phyloP scores from a whole-genome alignment of 2,113 vertebrate species.

The Hipposideros armiger region DNA sequence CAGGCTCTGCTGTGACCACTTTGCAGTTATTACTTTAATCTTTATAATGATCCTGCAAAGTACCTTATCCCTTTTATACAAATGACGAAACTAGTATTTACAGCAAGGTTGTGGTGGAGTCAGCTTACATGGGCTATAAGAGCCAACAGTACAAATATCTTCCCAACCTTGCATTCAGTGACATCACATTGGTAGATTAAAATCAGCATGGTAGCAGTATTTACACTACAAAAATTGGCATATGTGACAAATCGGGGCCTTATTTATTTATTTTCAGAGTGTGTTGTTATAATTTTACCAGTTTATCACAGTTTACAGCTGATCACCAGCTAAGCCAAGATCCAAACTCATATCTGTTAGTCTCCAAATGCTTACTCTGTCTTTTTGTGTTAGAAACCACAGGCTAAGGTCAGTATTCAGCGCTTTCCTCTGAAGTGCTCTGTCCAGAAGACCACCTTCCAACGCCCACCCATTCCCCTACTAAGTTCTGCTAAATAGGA shows the following conservation, averaged over 20 bases:
- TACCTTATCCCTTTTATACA: background rate
- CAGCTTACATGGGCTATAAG: background rate
- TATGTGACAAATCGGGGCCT: background rate
- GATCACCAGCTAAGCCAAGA: background rate
- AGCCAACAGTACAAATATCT: background rate
- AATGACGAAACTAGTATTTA: background rate
- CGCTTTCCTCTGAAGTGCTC: background rate
- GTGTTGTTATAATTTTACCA: background rate
- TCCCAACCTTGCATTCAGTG: background rate
- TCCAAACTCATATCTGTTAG: background rate
- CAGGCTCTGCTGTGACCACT: background rate
- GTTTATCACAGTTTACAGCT: background rate
- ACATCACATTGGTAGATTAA: background rate
- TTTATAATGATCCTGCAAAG: background rate
- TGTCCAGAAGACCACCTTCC: background rate
- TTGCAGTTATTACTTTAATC: conserved; percentile 22
- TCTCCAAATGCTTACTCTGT: background rate
- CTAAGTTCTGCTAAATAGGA: conserved; percentile 51
- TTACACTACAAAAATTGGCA: background rate
- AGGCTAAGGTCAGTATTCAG: background rate
- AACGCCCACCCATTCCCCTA: background rate
- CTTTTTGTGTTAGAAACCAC: background rate
- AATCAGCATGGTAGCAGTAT: conserved; percentile 17
- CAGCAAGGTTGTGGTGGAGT: background rate
- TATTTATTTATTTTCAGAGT: conserved; percentile 2